phyloP scores from a whole-genome alignment of 2,797 vertebrate genomes.

The Bovichtus diacanthus region DNA sequence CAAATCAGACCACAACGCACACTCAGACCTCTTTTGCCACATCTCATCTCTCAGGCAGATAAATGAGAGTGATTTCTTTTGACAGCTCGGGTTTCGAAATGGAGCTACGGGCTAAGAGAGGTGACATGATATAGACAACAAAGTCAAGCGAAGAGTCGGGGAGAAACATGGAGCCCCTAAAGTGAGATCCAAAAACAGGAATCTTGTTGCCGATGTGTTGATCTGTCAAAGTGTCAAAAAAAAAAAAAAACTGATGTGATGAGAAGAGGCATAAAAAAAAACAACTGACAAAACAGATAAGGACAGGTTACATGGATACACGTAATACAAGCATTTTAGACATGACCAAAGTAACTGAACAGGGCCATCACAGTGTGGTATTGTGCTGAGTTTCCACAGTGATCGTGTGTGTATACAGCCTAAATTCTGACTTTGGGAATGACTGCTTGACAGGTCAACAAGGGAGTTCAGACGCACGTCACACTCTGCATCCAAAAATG shows the following conservation, averaged over 20 bases:
- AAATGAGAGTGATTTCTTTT: conserved; percentile 63
- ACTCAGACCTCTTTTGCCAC: conserved; percentile 25
- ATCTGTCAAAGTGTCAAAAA: conserved; percentile 46
- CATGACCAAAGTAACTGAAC: not conserved
- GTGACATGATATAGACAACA: conserved; percentile 70
- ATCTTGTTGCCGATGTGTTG: conserved; percentile 34
- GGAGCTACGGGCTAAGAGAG: conserved; percentile 46
- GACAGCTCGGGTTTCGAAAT: conserved; percentile 65
- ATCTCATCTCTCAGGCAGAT: conserved; percentile 53
- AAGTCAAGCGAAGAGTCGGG: conserved; percentile 44
- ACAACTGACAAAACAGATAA: conserved; percentile 2
- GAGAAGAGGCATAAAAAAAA: conserved; percentile 9
- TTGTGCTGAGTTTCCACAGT: conserved; percentile 12
- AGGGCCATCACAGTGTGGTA: not conserved
- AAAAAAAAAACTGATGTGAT: conserved; percentile 43
- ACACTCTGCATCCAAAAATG: conserved; percentile 15
- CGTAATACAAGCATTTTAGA: not conserved
- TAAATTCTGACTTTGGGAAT: conserved; percentile 6
- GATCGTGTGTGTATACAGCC: conserved; percentile 8
- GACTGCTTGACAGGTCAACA: conserved; percentile 17
- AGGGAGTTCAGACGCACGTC: conserved; percentile 18
- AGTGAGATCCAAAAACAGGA: conserved; percentile 59
- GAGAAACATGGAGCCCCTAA: conserved; percentile 36
- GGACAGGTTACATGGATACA: conserved; percentile 17
- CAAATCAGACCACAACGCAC: conserved; percentile 48